A percentile compares a stretch with the other conserved stretches of the same genome.
These are phyloP conservation scores for Ischnus inquisitorius DNA, from an alignment of 2,888 invertebrate species.

Conservation along the genomic window DNA sequence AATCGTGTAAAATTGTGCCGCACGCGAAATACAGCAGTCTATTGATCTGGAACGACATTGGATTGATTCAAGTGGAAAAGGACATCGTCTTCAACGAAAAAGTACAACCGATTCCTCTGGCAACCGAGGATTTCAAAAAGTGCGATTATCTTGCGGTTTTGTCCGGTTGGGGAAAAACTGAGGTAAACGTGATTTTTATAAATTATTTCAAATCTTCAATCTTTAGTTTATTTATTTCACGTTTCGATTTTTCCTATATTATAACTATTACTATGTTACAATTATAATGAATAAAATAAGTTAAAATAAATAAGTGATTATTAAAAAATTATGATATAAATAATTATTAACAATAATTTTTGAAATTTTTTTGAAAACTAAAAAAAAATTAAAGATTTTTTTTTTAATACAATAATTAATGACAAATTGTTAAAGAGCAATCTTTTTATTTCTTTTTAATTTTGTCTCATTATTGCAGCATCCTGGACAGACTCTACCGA, in stretches of 20 bases:
- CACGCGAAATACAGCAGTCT: constrained; percentile 79
- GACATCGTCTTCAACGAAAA: constrained; percentile 80
- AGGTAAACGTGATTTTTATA: constrained; percentile 72
- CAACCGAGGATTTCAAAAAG: constrained; percentile 79
- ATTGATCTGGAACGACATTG: constrained; percentile 82
- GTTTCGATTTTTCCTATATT: background rate
- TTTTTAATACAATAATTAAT: background rate
- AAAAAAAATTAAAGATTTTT: too few relatives aligned
- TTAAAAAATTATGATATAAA: too few relatives aligned
- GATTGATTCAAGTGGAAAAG: constrained; percentile 79
- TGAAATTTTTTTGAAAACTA: too few relatives aligned
- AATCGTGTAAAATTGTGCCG: constrained; percentile 73
- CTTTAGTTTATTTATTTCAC: background rate
- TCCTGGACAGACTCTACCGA: constrained; percentile 86
- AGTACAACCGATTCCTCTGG: constrained; percentile 78
- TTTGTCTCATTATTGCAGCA: constrained; percentile 83
- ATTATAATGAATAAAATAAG: too few relatives aligned
- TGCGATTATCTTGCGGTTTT: constrained; percentile 79
- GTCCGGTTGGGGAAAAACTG: constrained; percentile 83
- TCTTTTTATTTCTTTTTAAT: constrained; percentile 13
- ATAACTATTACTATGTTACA: too few relatives aligned
- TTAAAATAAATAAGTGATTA: too few relatives aligned
- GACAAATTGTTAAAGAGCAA: background rate
- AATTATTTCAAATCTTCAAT: constrained; percentile 11
- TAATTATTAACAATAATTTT: too few relatives aligned